Evolutionary conservation across 2,113 vertebrate genomes (phyloP).

Genomic region (Genyomyrus donnyi): DNA sequence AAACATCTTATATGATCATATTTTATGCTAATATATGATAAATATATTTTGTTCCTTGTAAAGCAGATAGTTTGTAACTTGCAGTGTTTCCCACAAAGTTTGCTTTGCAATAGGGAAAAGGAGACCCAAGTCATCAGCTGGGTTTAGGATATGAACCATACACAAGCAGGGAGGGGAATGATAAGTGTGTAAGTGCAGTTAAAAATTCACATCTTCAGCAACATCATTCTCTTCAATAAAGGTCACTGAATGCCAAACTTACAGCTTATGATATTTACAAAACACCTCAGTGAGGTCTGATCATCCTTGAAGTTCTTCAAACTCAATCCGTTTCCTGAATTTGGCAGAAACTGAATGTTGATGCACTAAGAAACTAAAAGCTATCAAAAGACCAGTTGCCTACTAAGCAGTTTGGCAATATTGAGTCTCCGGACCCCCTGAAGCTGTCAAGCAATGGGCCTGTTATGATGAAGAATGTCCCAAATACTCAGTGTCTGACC

Average conservation of each 20-base stretch:
- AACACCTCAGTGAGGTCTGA: neutral
- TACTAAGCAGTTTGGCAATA: neutral
- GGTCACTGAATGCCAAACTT: neutral
- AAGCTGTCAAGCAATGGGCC: neutral
- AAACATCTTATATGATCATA: neutral
- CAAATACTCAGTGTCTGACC: neutral
- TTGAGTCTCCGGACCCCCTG: neutral
- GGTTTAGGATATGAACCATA: neutral
- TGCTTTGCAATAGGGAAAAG: neutral
- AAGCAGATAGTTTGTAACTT: neutral
- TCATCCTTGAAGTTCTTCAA: neutral
- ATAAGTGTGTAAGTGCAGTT: neutral
- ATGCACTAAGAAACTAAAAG: neutral
- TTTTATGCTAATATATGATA: neutral
- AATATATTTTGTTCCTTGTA: neutral
- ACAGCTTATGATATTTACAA: neutral
- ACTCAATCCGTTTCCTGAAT: neutral
- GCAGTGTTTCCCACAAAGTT: neutral
- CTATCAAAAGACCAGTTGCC: neutral
- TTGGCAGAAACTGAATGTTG: neutral
- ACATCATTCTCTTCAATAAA: neutral
- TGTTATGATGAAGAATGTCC: neutral
- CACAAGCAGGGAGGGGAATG: neutral
- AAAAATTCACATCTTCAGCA: neutral
- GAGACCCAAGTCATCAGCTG: neutral